A percentile compares a stretch with the other conserved stretches of the same genome.
These are phyloP conservation scores for Pseudomyrmex pallidus DNA, from an alignment of 1,140 invertebrate species.

Conservation along the genomic window DNA sequence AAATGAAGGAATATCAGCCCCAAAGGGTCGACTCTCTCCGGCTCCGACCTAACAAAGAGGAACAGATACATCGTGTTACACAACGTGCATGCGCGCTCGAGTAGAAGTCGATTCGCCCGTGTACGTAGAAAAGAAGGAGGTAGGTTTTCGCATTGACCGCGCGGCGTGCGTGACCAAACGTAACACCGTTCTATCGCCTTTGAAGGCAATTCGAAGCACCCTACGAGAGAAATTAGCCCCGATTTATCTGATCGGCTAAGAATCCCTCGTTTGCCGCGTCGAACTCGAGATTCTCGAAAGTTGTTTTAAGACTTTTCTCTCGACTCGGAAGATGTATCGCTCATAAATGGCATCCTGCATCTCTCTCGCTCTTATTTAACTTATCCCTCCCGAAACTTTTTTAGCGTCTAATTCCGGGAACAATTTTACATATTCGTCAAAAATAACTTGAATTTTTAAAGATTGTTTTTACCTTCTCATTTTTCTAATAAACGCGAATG, in stretches of 20 bases:
- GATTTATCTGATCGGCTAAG: slow-evolving; percentile 60
- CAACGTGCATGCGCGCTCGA: neutral
- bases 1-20: slow-evolving; percentile 64
- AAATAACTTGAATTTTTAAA: neutral
- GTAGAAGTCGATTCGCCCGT: slow-evolving; percentile 29
- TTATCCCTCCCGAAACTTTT: neutral
- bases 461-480: no score
- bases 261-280: slow-evolving; percentile 15
- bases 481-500: no score
- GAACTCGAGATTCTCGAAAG: slow-evolving; percentile 36
- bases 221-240: slow-evolving; percentile 62
- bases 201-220: slow-evolving; percentile 51
- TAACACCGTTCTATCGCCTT: slow-evolving; percentile 57
- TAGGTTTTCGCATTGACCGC: slow-evolving; percentile 31
- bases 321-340: neutral
- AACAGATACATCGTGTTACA: slow-evolving; percentile 51
- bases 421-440: neutral
- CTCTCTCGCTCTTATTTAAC: neutral
- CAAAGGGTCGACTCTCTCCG: slow-evolving; percentile 25
- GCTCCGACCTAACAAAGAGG: slow-evolving; percentile 41
- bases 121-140: slow-evolving; percentile 38
- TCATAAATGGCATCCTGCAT: neutral
- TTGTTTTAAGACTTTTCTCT: slow-evolving; percentile 19
- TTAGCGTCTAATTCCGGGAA: no score
- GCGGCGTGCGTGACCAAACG: slow-evolving; percentile 54